A percentile compares a stretch with the other conserved stretches of the same genome.
Evolutionary conservation across 1,140 invertebrate species (phyloP).

Genomic region (Anastrepha obliqua): DNA sequence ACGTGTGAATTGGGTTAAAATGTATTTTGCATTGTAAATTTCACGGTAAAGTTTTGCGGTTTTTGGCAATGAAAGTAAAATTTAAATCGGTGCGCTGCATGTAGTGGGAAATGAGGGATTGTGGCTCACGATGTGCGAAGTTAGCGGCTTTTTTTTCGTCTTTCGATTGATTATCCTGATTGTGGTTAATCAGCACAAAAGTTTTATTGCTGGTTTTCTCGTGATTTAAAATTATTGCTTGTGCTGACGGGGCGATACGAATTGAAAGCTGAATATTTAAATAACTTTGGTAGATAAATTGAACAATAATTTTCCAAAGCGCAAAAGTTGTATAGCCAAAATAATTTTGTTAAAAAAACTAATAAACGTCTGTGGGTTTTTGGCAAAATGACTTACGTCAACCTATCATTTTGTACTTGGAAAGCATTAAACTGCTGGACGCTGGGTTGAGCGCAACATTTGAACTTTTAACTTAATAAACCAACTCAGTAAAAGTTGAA

Average conservation of each 20-base stretch:
- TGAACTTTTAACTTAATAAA: no score
- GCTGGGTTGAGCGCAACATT: no score
- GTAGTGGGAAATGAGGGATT: not conserved
- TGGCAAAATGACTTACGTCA: no score
- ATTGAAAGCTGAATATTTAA: not conserved
- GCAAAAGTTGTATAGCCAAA: no score
- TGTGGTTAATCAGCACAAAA: not conserved
- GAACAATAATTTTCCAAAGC: not conserved
- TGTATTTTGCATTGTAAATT: conserved; percentile 35
- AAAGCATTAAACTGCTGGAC: no score
- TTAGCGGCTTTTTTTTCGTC: not conserved
- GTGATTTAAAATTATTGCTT: not conserved
- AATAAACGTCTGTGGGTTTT: no score
- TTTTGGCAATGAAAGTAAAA: conserved; percentile 44
- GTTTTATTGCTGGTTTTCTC: not conserved
- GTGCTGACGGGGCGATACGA: not conserved
- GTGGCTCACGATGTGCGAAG: not conserved
- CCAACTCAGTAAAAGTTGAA: no score
- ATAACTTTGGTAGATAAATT: no score
- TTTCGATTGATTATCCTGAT: conserved; percentile 14
- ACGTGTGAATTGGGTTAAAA: conserved; percentile 48
- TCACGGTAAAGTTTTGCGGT: conserved; percentile 27
- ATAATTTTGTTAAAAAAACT: no score
- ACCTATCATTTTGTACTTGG: no score
- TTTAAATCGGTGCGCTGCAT: not conserved